These are phyloP conservation scores for Geodia barretti DNA, from an alignment of 37 sponge, comb jelly and placozoan genomes.

Conservation along the genomic window DNA sequence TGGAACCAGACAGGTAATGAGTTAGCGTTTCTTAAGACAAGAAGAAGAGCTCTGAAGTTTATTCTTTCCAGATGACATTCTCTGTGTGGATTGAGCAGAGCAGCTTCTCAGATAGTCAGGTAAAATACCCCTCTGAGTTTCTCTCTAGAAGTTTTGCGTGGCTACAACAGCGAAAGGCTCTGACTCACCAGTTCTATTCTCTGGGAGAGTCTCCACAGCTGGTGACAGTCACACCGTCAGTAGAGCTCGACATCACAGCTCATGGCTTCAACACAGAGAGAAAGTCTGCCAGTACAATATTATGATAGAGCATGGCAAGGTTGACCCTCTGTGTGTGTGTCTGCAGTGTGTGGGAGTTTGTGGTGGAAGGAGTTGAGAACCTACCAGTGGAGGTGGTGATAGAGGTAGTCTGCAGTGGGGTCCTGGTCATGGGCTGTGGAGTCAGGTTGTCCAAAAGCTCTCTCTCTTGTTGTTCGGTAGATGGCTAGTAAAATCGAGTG, in stretches of 20 bases:
- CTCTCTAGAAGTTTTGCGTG: neutral
- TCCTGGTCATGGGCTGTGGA: slow-evolving; percentile 6
- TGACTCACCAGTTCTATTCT: slow-evolving; percentile 23
- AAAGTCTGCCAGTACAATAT: neutral
- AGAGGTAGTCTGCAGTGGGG: neutral
- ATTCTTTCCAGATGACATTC: neutral
- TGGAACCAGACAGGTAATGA: neutral
- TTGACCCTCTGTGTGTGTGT: no score
- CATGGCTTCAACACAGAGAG: neutral
- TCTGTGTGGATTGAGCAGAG: neutral
- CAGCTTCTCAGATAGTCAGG: neutral
- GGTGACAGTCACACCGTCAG: neutral
- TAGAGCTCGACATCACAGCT: neutral
- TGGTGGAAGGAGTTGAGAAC: neutral
- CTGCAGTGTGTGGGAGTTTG: neutral
- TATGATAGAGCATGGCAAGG: neutral
- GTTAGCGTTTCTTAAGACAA: neutral
- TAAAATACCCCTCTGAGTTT: neutral
- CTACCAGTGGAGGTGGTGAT: neutral
- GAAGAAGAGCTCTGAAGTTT: neutral
- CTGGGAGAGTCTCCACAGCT: slow-evolving; percentile 18
- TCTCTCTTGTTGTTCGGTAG: no score
- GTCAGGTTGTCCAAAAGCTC: slow-evolving; percentile 4
- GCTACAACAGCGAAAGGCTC: neutral
- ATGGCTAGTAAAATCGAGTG: no score